Percentiles rank a stretch among this genome's conserved stretches.
Conservation (phyloP, 2,888 invertebrate species). For the Caenorhabditis auriculariae region DNA sequence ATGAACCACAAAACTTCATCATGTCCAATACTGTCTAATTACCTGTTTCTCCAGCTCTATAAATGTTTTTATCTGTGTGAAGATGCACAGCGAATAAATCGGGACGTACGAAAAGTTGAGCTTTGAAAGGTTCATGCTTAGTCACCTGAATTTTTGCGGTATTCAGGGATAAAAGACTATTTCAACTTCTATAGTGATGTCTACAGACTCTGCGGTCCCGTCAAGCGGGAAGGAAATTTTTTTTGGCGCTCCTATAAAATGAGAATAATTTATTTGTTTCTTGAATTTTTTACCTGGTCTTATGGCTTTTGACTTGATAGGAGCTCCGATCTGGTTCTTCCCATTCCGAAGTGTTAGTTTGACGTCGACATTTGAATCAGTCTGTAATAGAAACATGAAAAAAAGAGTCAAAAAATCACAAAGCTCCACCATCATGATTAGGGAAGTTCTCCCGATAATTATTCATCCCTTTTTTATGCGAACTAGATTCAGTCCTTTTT, state of each 20-base stretch:
- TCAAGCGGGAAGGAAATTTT: neutral
- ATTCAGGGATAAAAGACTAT: neutral
- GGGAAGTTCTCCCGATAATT: too few species aligned
- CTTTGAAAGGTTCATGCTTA: slow-evolving; percentile 19
- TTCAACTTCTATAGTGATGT: neutral
- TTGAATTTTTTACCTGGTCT: slow-evolving; percentile 2
- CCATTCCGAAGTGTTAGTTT: neutral
- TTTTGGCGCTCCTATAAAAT: slow-evolving; percentile 3
- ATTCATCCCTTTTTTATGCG: too few species aligned
- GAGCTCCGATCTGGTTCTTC: neutral
- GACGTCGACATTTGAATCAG: neutral
- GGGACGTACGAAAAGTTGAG: slow-evolving; percentile 27
- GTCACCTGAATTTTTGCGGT: slow-evolving; percentile 3
- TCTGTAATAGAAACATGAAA: too few species aligned
- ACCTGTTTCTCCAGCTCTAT: slow-evolving; percentile 50
- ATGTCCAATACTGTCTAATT: neutral
- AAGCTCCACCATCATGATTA: too few species aligned
- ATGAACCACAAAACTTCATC: neutral
- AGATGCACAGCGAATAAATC: slow-evolving; percentile 48
- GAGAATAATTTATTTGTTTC: neutral
- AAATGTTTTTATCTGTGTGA: slow-evolving; percentile 52
- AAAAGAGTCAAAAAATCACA: too few species aligned
- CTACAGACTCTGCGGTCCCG: neutral
- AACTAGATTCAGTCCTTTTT: too few species aligned
- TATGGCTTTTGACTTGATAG: slow-evolving; percentile 3